Conservation (phyloP, 2,888 invertebrate species). For the Xestia rhomboidea region DNA sequence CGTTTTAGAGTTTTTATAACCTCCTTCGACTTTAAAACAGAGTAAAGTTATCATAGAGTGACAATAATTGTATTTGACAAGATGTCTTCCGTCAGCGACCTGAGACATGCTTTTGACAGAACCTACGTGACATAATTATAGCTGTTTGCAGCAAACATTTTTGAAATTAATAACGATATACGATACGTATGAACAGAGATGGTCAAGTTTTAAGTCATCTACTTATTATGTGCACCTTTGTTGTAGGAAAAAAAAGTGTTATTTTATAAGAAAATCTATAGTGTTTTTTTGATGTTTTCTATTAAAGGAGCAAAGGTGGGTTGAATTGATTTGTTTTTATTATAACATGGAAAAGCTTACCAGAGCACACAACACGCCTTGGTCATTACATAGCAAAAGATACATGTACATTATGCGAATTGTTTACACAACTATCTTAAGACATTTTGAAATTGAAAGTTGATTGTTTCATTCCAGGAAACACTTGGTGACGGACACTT, state of each 20-base stretch:
- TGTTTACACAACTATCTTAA: neutral
- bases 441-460: neutral
- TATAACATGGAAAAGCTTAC: neutral
- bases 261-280: constrained; percentile 32
- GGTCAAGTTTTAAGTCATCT: constrained; percentile 38
- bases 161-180: constrained; percentile 14
- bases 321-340: neutral
- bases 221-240: constrained; percentile 49
- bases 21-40: constrained; percentile 4
- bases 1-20: neutral
- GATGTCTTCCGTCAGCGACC: constrained; percentile 1
- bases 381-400: constrained; percentile 6
- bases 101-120: constrained; percentile 37
- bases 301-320: neutral
- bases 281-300: neutral
- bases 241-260: constrained; percentile 47
- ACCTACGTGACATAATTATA: constrained; percentile 1
- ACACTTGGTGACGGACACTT: constrained; percentile 66
- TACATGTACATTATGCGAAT: neutral
- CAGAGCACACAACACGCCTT: neutral
- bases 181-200: constrained; percentile 9
- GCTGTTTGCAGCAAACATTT: constrained; percentile 25
- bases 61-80: constrained; percentile 3
- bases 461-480: constrained; percentile 60
- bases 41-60: constrained; percentile 16